Base-by-base conservation (phyloP, 2,797 vertebrate genomes). In the Diplodus puntazzo region DNA sequence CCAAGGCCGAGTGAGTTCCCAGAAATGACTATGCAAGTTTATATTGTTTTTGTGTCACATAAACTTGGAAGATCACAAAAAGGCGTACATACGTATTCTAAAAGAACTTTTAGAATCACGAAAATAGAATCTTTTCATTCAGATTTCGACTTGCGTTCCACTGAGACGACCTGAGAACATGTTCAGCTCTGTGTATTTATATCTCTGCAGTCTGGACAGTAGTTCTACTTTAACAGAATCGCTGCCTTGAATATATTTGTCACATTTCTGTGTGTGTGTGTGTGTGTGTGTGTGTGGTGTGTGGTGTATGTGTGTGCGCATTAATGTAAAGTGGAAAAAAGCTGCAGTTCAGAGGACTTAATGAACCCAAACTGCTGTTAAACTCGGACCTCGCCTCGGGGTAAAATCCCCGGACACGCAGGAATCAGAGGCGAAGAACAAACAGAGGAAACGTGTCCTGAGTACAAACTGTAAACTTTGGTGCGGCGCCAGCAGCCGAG, bases 1-100 rank as follows among this genome's bases (percentile, higher is more conserved):
- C 91, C 79, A 89, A 95, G 27, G 88, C 90, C 3, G 96, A 97
- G 97, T 98, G 93, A 94, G 96, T 91, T 23, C 20, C 5, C 2
- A 11, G 14, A 48, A n/a, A 10, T 23, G 2, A 16, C 13, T 43
- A 3, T 0, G 14, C 1, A 6, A 3, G 58, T 30, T 17, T 11
- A 8, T 16, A 58, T 53, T 25, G 30, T 13, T 45, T 13, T 23
- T 16, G 30, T 23, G n/a, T 21, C n/a, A n/a, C n/a, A n/a, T n/a
- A n/a, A n/a, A n/a, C 23, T 4, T 25, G 30, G 13, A 13, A 25
- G 23, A 27, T 16, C 0, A 3, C 14, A 54, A 54, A 14, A 21
- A n/a, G n/a, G n/a, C n/a, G n/a, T n/a, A n/a, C n/a, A n/a, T n/a
- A n/a, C n/a, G n/a, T n/a, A n/a, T n/a, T n/a, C n/a, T n/a, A n/a